Evolutionary conservation across 2,797 vertebrate species (phyloP), one percentile per base, ranked within the genome.

Genomic region (Rachycentron canadum): DNA sequence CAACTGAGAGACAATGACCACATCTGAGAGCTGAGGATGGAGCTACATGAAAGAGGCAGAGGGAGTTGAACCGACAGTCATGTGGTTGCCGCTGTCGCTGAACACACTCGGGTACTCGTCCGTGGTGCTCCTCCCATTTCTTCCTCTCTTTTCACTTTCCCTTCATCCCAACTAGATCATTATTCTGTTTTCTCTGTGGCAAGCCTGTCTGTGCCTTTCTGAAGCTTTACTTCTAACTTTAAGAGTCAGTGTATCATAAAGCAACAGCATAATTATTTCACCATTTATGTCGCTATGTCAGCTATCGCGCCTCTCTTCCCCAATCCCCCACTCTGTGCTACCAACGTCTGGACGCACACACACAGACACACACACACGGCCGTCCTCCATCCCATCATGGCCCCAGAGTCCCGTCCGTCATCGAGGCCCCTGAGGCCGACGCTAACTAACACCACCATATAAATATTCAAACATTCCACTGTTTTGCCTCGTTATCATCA

Each of bases 401-500:
- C 83, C 87, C 81, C 81, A 58, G 82, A 92, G 80, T 86, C 81
- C 66, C 71, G 77, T 89, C 88, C 82, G 49, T 90, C 90, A 87
- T 34, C 12, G 21, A 66, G 75, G 76, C 78, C 85, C 91, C 82
- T 30, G 71, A 89, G 90, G 92, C 80, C 38, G 41, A 89, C 58
- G 76, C 88, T 87, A 93, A 90, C 90, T 87, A 92, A 90, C 91
- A 89, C 86, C 80, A 87, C 81, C 85, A 80, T 77, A 93, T 94
- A 92, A 93, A 95, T 95, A 95, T 94, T 94, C 93, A 94, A 91
- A 90, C 78, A 67, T 79, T 91, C 85, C 77, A 84, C 81, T 89
- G 86, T 89, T 91, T 91, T 88, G 79, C 86, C 85, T 89, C 73
- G 68, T 91, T 88, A 85, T 90, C 85, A 78, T 92, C 89, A 88